Conservation (phyloP, 2,888 invertebrate genomes). For the Rapana venosa region DNA sequence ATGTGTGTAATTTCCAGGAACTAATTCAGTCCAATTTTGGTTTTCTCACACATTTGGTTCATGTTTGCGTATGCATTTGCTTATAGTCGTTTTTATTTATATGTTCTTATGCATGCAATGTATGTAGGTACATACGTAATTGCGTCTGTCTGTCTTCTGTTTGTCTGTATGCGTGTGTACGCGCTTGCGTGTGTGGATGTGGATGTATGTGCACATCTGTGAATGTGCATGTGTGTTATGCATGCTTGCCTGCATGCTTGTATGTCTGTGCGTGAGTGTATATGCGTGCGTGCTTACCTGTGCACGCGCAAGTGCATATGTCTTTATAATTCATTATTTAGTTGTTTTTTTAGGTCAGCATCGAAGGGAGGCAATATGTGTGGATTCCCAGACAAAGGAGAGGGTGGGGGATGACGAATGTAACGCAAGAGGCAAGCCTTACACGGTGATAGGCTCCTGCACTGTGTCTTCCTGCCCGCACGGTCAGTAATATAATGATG, state of each 20-base stretch:
- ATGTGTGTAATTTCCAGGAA: no score
- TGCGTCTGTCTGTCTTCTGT: background rate
- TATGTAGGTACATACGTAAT: no score
- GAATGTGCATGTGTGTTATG: background rate
- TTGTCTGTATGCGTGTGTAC: background rate
- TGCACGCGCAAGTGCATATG: background rate
- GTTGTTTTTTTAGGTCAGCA: background rate
- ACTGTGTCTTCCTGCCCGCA: background rate
- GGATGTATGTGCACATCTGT: background rate
- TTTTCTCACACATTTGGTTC: no score
- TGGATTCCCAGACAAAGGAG: background rate
- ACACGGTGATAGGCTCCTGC: background rate
- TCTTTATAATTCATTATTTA: background rate
- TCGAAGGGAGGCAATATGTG: background rate
- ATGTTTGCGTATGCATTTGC: no score
- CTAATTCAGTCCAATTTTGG: no score
- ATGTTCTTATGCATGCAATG: no score
- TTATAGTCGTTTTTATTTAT: no score
- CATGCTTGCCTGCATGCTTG: background rate
- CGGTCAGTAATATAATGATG: background rate
- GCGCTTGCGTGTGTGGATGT: no score
- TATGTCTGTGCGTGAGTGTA: background rate
- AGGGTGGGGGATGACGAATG: background rate
- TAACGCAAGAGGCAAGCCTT: background rate
- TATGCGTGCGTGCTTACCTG: background rate